These are phyloP conservation scores for Neuroscelio doddi DNA, from an alignment of 2,888 invertebrate species.

Conservation along the genomic window DNA sequence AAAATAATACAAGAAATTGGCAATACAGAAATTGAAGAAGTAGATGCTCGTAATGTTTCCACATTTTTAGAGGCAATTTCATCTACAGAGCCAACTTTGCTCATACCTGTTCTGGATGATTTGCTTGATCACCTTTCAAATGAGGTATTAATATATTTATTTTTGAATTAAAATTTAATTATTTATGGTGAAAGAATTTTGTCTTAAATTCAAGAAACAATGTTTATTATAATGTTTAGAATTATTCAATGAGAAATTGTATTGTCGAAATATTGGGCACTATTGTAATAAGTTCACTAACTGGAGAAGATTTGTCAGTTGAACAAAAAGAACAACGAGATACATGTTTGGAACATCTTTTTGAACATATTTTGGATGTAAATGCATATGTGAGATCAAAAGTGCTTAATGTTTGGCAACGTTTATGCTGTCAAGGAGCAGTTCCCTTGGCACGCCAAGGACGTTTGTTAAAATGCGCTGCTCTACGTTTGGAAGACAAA, in stretches of 20 bases:
- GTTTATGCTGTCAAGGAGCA: slow-evolving; percentile 84
- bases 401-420: slow-evolving; percentile 87
- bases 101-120: slow-evolving; percentile 62
- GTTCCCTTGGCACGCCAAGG: slow-evolving; percentile 84
- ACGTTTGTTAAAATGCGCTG: slow-evolving; percentile 78
- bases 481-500: slow-evolving; percentile 86
- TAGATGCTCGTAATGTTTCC: slow-evolving; percentile 67
- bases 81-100: slow-evolving; percentile 51
- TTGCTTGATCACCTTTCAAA: slow-evolving; percentile 60
- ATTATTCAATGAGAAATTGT: slow-evolving; percentile 82
- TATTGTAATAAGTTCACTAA: slow-evolving; percentile 81
- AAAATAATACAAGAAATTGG: slow-evolving; percentile 84
- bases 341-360: slow-evolving; percentile 84
- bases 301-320: slow-evolving; percentile 81
- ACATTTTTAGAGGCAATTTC: slow-evolving; percentile 63
- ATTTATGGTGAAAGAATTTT: slow-evolving; percentile 16
- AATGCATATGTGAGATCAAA: slow-evolving; percentile 91
- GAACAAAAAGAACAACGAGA: slow-evolving; percentile 81
- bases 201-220: slow-evolving; percentile 4
- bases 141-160: slow-evolving; percentile 60
- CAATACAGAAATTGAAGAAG: slow-evolving; percentile 78
- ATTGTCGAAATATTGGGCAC: slow-evolving; percentile 88
- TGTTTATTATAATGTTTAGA: slow-evolving; percentile 61
- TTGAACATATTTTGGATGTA: slow-evolving; percentile 87
- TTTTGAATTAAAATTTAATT: slow-evolving; percentile 9